Base-by-base conservation (phyloP, 2,888 invertebrate genomes). In the Orthosia cruda region DNA sequence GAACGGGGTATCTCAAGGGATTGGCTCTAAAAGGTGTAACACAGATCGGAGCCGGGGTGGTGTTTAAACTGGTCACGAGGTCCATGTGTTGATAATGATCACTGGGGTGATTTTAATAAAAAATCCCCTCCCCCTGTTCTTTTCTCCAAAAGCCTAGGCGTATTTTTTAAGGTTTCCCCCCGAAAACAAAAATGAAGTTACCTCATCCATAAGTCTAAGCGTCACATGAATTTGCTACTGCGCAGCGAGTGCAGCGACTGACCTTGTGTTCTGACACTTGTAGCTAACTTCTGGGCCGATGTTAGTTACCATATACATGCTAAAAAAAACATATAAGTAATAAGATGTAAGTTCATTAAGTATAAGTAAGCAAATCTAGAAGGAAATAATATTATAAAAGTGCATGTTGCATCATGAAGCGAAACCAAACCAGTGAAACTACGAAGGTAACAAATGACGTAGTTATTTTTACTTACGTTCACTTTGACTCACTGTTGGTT, bases 401-500 rank as follows among this genome's bases (percentile, higher is more conserved):
- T 32, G 3, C n/a, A 20, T 11, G 40, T 77, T 78, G 40, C 82
- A 57, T 75, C 66, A 81, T 47, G 16, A 61, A 68, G 20, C 32
- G 20, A 23, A 70, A 40, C 49, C 3, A 47, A 58, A 57, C 71
- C 5, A 4, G 45, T 61, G 45, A 20, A 61, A 4, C 23, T 18
- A 7, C 18, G 23, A 45, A 55, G 26, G 16, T 26, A 49, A 20
- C 69, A 77, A 40, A 20, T 77, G 79, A 65, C 69, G 79, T 77
- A 65, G 64, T 83, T 81, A 74, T 50, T n/a, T n/a, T n/a, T 26
- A n/a, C 16, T 52, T 59, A 64, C 81, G 74, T 68, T 68, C 63
- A 57, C 77, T 65, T 62, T 62, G 32, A 26, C 40, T 67, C 50
- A 54, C 2, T 40, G 52, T 63, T 16, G 11, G 15, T 26, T 13